phyloP scores from a whole-genome alignment of 1,140 invertebrate species.

The Micrasema minimum region DNA sequence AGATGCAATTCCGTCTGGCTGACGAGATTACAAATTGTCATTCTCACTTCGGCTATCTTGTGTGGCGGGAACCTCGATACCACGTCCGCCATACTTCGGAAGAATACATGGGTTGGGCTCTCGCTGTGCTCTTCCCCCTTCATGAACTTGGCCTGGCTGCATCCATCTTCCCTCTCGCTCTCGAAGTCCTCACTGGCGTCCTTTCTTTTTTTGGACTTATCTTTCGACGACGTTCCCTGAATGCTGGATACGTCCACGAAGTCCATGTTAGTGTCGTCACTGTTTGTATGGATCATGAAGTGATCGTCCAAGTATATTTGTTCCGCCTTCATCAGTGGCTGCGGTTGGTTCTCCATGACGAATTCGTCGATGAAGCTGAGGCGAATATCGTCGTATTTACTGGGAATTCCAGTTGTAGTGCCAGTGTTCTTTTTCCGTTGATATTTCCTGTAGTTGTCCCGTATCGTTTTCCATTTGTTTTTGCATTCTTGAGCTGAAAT shows the following conservation, averaged over 20 bases:
- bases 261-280: too few relatives aligned
- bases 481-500: conserved; percentile 8
- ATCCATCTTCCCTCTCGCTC: too few relatives aligned
- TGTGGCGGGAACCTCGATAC: not conserved
- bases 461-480: conserved; percentile 5
- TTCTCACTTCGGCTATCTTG: conserved; percentile 4
- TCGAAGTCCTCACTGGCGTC: too few relatives aligned
- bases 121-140: not conserved
- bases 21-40: conserved; percentile 2
- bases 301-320: too few relatives aligned
- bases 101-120: conserved; percentile 2
- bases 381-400: not conserved
- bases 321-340: not conserved
- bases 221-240: too few relatives aligned
- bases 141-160: not conserved
- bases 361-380: not conserved
- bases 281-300: too few relatives aligned
- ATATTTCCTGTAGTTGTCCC: not conserved
- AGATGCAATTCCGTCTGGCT: not conserved
- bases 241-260: too few relatives aligned
- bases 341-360: not conserved
- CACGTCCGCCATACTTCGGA: conserved; percentile 2
- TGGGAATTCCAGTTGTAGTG: not conserved
- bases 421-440: not conserved
- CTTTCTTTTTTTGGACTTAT: too few relatives aligned